Evolutionary conservation across 2,113 vertebrate genomes (phyloP), one percentile per base, ranked within the genome.

Genomic region (Symphodus melops): DNA sequence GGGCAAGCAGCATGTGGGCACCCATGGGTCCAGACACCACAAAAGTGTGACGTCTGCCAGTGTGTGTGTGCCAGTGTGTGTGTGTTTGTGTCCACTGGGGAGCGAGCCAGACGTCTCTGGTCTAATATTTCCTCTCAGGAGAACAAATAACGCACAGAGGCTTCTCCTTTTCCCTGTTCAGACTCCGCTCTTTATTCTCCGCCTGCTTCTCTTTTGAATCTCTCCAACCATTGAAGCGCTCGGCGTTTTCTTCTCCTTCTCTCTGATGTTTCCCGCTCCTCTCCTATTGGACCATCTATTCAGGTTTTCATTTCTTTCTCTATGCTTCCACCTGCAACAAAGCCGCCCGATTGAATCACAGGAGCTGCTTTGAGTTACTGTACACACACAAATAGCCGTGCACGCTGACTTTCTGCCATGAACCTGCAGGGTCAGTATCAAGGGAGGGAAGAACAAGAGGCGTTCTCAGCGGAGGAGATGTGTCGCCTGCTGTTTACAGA

Each of bases 41-140:
- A 68, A 57, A 52, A 75, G 72, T 68, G 70, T 87, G 70, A 77
- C 13, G 49, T 75, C 64, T 73, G 69, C 51, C 49, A 14, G 51
- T 64, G 72, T 74, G 73, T 74, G 63, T 70, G 65, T 46, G 57
- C 11, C 17, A 66, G 67, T 81, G 12, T 48, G 48, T 77, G 41
- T 68, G 57, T 59, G 68, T 64, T 23, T 68, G 75, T 74, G 62
- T 81, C 72, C 81, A 68, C 62, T 48, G 55, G 81, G 79, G 83
- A 91, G 59, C 42, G 58, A 79, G 69, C 41, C 86, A 88, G 88
- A 72, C 84, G 66, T 77, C 66, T 79, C 52, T 49, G 51, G 68
- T 84, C 65, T 88, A 84, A 86, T 75, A 82, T 90, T 88, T 84
- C 85, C 68, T 88, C 81, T 87, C 83, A 69, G 49, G 81, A 84